Evolutionary conservation across 2,888 invertebrate species (phyloP).

Genomic region (Eupithecia centaureata): DNA sequence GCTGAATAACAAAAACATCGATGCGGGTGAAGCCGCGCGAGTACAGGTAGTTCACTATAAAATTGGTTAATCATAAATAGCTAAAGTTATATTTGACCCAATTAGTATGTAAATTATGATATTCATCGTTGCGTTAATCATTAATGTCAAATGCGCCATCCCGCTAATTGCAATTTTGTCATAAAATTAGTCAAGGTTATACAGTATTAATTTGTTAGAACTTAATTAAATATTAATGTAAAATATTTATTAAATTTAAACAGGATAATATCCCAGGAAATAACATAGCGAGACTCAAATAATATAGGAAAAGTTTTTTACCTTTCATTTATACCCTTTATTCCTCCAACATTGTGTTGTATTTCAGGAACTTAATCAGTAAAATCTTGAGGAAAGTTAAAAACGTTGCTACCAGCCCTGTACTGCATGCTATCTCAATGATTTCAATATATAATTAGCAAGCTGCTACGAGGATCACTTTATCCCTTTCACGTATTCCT

Average conservation of each 20-base stretch:
- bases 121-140: neutral
- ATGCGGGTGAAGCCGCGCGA: too few species aligned
- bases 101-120: neutral
- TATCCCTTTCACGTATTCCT: slow-evolving; percentile 59
- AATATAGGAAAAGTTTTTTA: neutral
- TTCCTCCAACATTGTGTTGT: neutral
- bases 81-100: neutral
- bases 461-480: slow-evolving; percentile 40
- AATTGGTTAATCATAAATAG: neutral
- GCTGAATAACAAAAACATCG: too few species aligned
- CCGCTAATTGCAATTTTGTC: neutral
- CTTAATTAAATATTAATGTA: too few species aligned
- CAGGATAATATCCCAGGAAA: neutral
- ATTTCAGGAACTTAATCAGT: slow-evolving; percentile 7
- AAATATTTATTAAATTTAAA: too few species aligned
- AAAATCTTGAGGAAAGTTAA: slow-evolving; percentile 39
- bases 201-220: neutral
- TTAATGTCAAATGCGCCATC: neutral
- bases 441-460: slow-evolving; percentile 63
- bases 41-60: too few species aligned
- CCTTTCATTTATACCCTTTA: neutral
- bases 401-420: slow-evolving; percentile 33
- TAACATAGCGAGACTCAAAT: neutral
- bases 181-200: neutral
- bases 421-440: slow-evolving; percentile 45